Base-by-base conservation (phyloP, 1,140 invertebrate genomes). In the Gryllus bimaculatus region DNA sequence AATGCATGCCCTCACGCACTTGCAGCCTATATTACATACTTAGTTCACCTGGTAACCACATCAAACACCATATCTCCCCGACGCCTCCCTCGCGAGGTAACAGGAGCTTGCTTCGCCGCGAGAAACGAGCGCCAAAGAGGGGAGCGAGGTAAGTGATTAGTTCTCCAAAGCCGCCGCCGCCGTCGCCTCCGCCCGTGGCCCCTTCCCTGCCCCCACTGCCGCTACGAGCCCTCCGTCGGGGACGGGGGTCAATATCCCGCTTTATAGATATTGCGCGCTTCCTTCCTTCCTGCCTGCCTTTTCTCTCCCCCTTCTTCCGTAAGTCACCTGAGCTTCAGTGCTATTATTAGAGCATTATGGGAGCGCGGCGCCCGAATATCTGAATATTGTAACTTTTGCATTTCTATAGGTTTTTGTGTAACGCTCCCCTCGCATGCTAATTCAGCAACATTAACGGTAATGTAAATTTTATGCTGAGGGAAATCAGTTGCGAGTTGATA, bases 111-210 rank as follows among this genome's bases (percentile, higher is more conserved):
- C 54, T 13, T 66, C 54, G 10, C 54, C 10, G 54, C 54, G 10
- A 66, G 54, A 66, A 66, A 66, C 54, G 54, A 66, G 54, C 54
- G 54, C 54, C 54, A 66, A 66, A 66, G 54, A 66, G 54, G 54
- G 54, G 54, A 66, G 54, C 54, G 18, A 66, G 54, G 54, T 66
- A 66, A 66, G 54, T 66, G 54, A 66, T 66, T 66, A 66, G 10
- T 66, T 66, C 54, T 66, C 54, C 54, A 66, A 66, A 66, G 54
- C 54, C 54, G 18, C 54, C 54, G 54, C 54, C 10, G 54, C 18
- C 54, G 54, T 18, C 54, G 54, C 54, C 54, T 66, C 54, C 10
- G 54, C 10, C 54, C 18, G 2, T 66, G 54, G 10, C 54, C 18
- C 54, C 54, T 18, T 66, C 54, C 54, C 54, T 66, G 54, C 54